Evolutionary conservation across 2,888 invertebrate genomes (phyloP).

Genomic region (Agonopterix heracliana): DNA sequence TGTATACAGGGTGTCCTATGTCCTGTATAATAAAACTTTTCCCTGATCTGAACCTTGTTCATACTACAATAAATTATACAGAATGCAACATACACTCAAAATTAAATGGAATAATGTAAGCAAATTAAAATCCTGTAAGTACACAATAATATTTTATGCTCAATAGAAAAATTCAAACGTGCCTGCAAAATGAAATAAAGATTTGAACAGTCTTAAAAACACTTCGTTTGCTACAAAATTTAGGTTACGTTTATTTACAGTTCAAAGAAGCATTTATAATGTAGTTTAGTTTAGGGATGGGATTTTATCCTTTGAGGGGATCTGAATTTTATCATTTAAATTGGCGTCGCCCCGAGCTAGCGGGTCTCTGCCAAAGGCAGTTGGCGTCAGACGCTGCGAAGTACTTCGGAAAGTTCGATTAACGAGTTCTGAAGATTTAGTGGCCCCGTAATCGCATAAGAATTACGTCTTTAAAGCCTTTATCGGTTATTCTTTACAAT

Average conservation of each 20-base stretch:
- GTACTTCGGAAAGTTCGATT: slow-evolving; percentile 69
- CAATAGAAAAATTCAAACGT: no score
- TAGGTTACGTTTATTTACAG: neutral
- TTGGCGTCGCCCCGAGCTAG: slow-evolving; percentile 50
- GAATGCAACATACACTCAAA: no score
- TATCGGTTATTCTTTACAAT: slow-evolving; percentile 39
- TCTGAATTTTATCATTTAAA: slow-evolving; percentile 71
- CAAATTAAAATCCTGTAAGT: no score
- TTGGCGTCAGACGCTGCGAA: slow-evolving; percentile 58
- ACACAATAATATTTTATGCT: no score
- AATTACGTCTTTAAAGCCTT: slow-evolving; percentile 52
- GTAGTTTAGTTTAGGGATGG: slow-evolving; percentile 38
- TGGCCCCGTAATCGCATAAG: slow-evolving; percentile 59
- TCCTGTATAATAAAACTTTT: no score
- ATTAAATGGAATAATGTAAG: no score
- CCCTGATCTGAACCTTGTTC: no score
- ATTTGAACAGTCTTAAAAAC: no score
- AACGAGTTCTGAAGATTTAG: slow-evolving; percentile 71
- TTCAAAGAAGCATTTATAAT: slow-evolving; percentile 31
- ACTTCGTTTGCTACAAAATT: no score
- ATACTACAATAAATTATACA: no score
- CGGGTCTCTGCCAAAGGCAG: slow-evolving; percentile 61
- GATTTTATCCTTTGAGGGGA: slow-evolving; percentile 60
- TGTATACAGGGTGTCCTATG: no score
- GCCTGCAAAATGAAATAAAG: no score